Percentiles rank a stretch among this genome's conserved stretches.
Evolutionary conservation across 2,888 invertebrate species (phyloP).

Genomic region (Oligia latruncula): DNA sequence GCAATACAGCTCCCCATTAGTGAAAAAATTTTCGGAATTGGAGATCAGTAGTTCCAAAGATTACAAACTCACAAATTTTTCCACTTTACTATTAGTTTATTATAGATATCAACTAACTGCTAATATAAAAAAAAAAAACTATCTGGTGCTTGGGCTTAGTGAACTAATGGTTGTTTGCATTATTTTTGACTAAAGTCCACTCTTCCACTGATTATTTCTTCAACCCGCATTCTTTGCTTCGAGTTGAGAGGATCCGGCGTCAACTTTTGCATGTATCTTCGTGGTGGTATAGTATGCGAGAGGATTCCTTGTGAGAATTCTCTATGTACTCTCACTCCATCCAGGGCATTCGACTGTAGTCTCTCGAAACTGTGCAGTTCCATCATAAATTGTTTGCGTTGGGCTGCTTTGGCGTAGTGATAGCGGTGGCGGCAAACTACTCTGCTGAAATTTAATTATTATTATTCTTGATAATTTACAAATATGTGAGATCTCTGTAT

Average conservation of each 20-base stretch:
- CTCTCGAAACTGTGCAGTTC: slow-evolving; percentile 91
- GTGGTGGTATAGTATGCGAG: slow-evolving; percentile 87
- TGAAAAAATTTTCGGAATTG: neutral
- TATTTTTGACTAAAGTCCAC: slow-evolving; percentile 78
- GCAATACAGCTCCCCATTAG: neutral
- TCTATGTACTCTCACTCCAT: slow-evolving; percentile 91
- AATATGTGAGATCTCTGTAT: neutral
- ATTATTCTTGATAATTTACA: neutral
- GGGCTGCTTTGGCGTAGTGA: slow-evolving; percentile 86
- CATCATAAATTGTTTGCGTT: slow-evolving; percentile 90
- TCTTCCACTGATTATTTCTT: slow-evolving; percentile 85
- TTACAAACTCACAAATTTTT: too few species aligned
- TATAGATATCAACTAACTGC: neutral
- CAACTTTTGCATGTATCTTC: slow-evolving; percentile 84
- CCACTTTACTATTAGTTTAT: too few species aligned
- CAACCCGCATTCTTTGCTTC: slow-evolving; percentile 84
- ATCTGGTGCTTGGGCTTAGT: neutral
- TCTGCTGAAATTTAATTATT: slow-evolving; percentile 83
- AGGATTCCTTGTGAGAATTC: slow-evolving; percentile 90
- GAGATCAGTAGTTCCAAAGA: too few species aligned
- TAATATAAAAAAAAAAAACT: neutral
- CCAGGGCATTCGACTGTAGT: slow-evolving; percentile 91
- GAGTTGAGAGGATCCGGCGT: slow-evolving; percentile 83
- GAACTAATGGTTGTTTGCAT: neutral
- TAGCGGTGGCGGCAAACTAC: slow-evolving; percentile 92